Base-by-base conservation (phyloP, 2,888 invertebrate species). In the Oscheius sp. region DNA sequence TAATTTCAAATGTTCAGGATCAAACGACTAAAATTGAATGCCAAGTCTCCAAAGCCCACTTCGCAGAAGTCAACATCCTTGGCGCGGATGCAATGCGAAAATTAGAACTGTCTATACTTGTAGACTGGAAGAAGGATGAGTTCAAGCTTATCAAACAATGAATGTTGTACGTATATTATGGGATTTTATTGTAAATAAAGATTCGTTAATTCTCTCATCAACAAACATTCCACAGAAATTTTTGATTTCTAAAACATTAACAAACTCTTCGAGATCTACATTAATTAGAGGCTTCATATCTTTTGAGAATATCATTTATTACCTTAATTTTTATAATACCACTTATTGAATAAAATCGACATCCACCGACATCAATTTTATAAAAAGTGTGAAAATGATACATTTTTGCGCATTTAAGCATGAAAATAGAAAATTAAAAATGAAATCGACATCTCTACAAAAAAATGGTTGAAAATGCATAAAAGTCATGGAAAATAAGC, bases 1-100 rank as follows among this genome's bases (percentile, higher is more conserved):
- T 68, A 65, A 68, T 56, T 67, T 64, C 38, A 67, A 45, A 68
- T 68, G 68, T 68, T 68, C 63, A 68, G 68, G 68, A 68, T 38
- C 50, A 44, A 33, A 28, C 47, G 47, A 68, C 32, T 12, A 30
- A 49, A 2, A 64, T 68, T 30, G 63, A 68, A 30, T 68, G 68
- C 38, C 68, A 68, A 9, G 22, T 64, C 33, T 68, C 68, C 17
- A 63, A 64, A 41, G 51, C 62, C 20, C 41, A 64, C 32, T 68
- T 65, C 56, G 41, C 22, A 26, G 38, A 68, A 22, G 68, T 63
- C 62, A 68, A 68, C 36, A 64, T 68, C n/a, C 44, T 68, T 14
- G 68, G 68, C 22, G 49, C 49, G 20, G 51, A 68, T 50, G 49
- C 67, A 17, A 61, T 67, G 36, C 63, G 32, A 50, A 0, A 4